Evolutionary conservation across 2,797 vertebrate species (phyloP).

Genomic region (Thunnus albacares): DNA sequence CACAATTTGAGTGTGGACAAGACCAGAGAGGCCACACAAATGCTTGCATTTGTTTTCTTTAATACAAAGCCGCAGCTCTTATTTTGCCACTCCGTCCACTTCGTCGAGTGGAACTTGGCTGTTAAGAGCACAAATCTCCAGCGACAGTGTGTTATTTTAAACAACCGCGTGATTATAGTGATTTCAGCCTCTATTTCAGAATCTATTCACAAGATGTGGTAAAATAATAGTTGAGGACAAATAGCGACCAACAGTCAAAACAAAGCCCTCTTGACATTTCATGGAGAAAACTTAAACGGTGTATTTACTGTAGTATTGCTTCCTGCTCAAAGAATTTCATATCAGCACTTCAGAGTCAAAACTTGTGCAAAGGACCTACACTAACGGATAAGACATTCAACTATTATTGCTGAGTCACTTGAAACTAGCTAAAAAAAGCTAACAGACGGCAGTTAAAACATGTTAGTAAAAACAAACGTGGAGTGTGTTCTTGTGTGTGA

Average conservation of each 20-base stretch:
- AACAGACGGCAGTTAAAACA: not conserved
- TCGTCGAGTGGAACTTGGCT: not conserved
- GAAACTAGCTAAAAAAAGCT: not conserved
- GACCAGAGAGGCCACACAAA: not conserved
- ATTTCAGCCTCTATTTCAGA: not conserved
- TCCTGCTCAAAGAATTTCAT: not conserved
- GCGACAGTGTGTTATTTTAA: not conserved
- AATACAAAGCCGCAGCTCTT: not conserved
- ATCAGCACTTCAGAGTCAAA: slow-evolving; percentile 5
- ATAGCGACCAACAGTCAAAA: slow-evolving; percentile 2
- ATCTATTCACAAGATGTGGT: not conserved
- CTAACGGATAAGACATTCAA: slow-evolving; percentile 17
- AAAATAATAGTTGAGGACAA: not conserved
- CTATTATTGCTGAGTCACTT: slow-evolving; percentile 40
- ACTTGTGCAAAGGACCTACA: slow-evolving; percentile 12
- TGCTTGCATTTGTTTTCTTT: not conserved
- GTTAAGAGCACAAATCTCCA: not conserved
- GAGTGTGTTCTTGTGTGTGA: not conserved
- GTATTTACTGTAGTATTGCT: not conserved
- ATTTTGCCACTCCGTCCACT: not conserved
- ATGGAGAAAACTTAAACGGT: not conserved
- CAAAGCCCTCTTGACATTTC: slow-evolving; percentile 21
- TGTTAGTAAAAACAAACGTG: not conserved
- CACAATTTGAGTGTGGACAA: not conserved
- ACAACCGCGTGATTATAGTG: not conserved